These are phyloP conservation scores for Drosophila nr. fundita DNA, from an alignment of 2,888 invertebrate genomes.

Conservation along the genomic window DNA sequence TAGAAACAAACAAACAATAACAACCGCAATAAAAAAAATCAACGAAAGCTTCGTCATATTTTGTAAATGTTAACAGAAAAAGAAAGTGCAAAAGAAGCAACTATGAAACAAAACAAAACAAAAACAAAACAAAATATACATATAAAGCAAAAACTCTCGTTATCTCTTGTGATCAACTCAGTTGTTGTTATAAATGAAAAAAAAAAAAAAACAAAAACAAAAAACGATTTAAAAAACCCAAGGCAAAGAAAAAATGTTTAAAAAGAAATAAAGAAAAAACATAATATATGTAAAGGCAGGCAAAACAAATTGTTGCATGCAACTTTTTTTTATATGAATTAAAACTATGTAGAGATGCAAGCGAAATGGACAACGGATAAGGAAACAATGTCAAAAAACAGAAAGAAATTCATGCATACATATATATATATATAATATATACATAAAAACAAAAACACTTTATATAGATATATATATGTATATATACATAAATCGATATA, in stretches of 20 bases:
- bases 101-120: conserved; percentile 21
- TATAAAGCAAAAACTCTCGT: conserved; percentile 67
- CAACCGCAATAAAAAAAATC: conserved; percentile 29
- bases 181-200: conserved; percentile 74
- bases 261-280: conserved; percentile 16
- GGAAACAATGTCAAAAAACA: conserved; percentile 46
- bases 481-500: conserved; percentile 29
- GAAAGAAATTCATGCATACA: conserved; percentile 30
- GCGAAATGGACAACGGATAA: conserved; percentile 7
- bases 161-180: conserved; percentile 80
- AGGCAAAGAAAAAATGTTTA: conserved; percentile 37
- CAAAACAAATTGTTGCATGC: conserved; percentile 24
- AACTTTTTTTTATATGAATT: conserved; percentile 34
- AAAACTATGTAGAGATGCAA: conserved; percentile 14
- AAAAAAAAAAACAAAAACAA: conserved; percentile 14
- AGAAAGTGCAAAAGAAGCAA: conserved; percentile 38
- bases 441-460: conserved; percentile 20
- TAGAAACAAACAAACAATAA: conserved; percentile 9
- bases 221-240: conserved; percentile 15
- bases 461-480: conserved; percentile 32
- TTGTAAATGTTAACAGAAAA: conserved; percentile 46
- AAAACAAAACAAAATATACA: conserved; percentile 16
- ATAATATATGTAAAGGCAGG: conserved; percentile 4
- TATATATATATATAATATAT: conserved; percentile 20
- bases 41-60: conserved; percentile 57